These are phyloP conservation scores for Dendrolimus punctatus DNA, from an alignment of 1,140 invertebrate species.

Conservation along the genomic window DNA sequence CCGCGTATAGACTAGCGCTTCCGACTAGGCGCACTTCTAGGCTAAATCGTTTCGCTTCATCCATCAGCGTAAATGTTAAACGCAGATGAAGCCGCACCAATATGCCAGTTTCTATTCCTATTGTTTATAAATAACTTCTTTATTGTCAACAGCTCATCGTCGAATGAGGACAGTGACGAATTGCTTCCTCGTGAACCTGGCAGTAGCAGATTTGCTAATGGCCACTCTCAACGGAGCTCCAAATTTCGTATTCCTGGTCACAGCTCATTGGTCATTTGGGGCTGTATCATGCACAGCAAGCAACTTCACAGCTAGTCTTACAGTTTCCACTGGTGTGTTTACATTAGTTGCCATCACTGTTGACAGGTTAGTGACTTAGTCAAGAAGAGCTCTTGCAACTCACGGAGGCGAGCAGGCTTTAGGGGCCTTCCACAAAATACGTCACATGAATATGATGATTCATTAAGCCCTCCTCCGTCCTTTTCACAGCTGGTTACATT, in stretches of 20 bases:
- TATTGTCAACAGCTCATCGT: constrained; percentile 76
- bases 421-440: background rate
- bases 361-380: constrained; percentile 76
- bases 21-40: no score
- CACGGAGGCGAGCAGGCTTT: background rate
- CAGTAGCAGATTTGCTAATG: constrained; percentile 91
- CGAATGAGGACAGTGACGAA: constrained; percentile 96
- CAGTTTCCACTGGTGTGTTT: constrained; percentile 90
- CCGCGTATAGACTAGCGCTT: no score
- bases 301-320: constrained; percentile 90
- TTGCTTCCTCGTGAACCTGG: constrained; percentile 94
- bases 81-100: background rate
- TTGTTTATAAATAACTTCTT: background rate
- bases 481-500: no score
- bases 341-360: constrained; percentile 88
- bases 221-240: constrained; percentile 93
- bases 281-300: constrained; percentile 86
- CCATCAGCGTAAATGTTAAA: no score
- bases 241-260: constrained; percentile 91
- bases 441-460: background rate
- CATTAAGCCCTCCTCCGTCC: no score
- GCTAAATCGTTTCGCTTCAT: no score
- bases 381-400: background rate
- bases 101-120: background rate
- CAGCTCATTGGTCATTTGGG: constrained; percentile 89